These are phyloP conservation scores for Brassicogethes aeneus DNA, from an alignment of 2,888 invertebrate genomes.

Conservation along the genomic window DNA sequence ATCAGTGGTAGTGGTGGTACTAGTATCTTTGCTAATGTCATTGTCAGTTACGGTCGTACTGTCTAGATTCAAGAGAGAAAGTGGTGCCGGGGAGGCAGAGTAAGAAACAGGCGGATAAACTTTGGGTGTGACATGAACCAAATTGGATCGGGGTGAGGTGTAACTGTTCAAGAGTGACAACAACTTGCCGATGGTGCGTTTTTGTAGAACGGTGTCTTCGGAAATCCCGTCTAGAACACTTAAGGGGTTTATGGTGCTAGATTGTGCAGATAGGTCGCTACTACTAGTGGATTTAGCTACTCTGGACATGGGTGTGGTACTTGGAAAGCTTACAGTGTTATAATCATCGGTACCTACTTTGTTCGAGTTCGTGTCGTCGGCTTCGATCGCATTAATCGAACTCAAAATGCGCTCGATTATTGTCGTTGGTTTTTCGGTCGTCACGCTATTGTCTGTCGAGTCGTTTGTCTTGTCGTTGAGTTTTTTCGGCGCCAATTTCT, in stretches of 20 bases:
- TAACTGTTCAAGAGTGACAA: conserved; percentile 39
- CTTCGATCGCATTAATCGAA: conserved; percentile 38
- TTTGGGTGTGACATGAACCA: conserved; percentile 32
- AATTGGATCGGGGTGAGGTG: conserved; percentile 21
- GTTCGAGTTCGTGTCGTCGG: conserved; percentile 26
- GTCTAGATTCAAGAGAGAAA: conserved; percentile 9
- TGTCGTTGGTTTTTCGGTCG: conserved; percentile 39
- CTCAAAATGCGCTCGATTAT: conserved; percentile 39
- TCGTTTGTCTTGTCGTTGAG: conserved; percentile 19
- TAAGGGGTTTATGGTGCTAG: conserved; percentile 31
- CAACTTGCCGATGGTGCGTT: conserved; percentile 34
- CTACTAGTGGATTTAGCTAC: conserved; percentile 24
- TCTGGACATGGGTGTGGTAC: conserved; percentile 29
- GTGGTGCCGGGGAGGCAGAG: conserved; percentile 6
- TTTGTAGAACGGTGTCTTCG: conserved; percentile 31
- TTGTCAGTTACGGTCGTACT: conserved; percentile 10
- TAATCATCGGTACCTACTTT: conserved; percentile 38
- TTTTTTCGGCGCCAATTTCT: conserved; percentile 36
- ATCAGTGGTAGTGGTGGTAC: conserved; percentile 2
- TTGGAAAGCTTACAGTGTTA: conserved; percentile 29
- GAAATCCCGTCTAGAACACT: conserved; percentile 32
- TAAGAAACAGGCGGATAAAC: too few relatives aligned
- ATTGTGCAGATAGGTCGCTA: conserved; percentile 23
- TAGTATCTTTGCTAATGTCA: conserved; percentile 6
- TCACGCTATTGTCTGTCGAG: conserved; percentile 18